These are phyloP conservation scores for Pangasius djambal DNA, from an alignment of 2,797 vertebrate genomes.

Conservation along the genomic window DNA sequence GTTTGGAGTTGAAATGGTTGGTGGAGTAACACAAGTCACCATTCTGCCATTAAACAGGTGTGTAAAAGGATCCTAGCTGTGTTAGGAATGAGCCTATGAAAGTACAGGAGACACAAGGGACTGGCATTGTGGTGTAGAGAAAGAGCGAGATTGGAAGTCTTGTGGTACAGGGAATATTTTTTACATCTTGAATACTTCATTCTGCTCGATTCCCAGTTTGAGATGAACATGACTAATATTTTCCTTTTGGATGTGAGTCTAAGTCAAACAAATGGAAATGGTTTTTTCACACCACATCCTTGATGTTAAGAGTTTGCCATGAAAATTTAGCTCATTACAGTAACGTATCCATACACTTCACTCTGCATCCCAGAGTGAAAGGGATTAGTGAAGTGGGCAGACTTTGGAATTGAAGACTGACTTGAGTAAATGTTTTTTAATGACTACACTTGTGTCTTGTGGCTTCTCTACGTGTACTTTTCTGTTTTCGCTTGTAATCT, in stretches of 20 bases:
- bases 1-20: not conserved
- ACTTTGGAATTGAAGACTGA: not conserved
- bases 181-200: not conserved
- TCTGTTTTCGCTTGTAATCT: not conserved
- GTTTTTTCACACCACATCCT: not conserved
- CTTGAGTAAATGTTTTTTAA: not conserved
- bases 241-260: constrained; percentile 19
- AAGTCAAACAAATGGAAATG: constrained; percentile 12
- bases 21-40: not conserved
- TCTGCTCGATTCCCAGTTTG: not conserved
- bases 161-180: constrained; percentile 44
- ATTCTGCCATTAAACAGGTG: constrained; percentile 28
- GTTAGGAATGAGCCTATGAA: constrained; percentile 3
- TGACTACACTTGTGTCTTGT: not conserved
- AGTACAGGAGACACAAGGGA: constrained; percentile 21
- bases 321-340: not conserved
- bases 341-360: not conserved
- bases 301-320: not conserved
- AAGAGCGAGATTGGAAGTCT: constrained; percentile 10
- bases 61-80: constrained; percentile 15
- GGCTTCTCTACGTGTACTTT: not conserved
- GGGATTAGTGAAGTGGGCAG: not conserved
- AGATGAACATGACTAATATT: constrained; percentile 13
- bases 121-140: not conserved
- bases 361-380: not conserved